Evolutionary conservation across 2,888 invertebrate genomes (phyloP), one percentile per base, ranked within the genome.

Genomic region (Alloscopus bannaensis): DNA sequence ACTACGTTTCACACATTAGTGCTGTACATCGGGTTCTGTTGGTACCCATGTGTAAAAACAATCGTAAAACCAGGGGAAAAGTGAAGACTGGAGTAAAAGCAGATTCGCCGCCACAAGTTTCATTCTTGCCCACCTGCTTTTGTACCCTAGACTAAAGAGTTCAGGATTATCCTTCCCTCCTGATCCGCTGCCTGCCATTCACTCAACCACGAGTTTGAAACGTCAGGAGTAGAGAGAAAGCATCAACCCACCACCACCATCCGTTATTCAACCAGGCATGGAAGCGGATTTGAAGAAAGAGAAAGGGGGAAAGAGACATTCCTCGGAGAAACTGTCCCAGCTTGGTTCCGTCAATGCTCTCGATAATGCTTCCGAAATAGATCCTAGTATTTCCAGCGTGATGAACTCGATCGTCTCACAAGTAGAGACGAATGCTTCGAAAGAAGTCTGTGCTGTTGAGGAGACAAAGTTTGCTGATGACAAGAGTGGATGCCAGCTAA

Each of bases 371-470:
- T 36, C 28, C 2, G 50, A 36, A 4, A 29, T 60, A 60, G 72
- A 72, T 20, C 73, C 65, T 22, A 65, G 64, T 42, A 69, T 80
- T 57, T 45, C 28, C 28, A 81, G 72, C 71, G 40, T 81, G 22
- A 72, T 81, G 71, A 70, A 77, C 42, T 72, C 59, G 2, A 77
- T 81, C 3, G 72, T 81, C 22, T 45, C 72, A 1, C 59, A 72
- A 28, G 62, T 81, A 11, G 81, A 81, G 18, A 69, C 11, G n/a
- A 57, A 24, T 18, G 28, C 57, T 18, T 42, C 59, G 0, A 13
- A 42, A 11, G 42, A 20, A 22, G 28, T 45, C 28, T 52, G 75
- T 40, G 75, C 68, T 3, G 65, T 77, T 3, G 77, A 77, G 20
- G 76, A 77, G 29, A 57, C 59, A 18, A 77, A 77, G 3, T 59